Evolutionary conservation across 2,797 vertebrate genomes (phyloP).

Genomic region (Liasis olivaceus): DNA sequence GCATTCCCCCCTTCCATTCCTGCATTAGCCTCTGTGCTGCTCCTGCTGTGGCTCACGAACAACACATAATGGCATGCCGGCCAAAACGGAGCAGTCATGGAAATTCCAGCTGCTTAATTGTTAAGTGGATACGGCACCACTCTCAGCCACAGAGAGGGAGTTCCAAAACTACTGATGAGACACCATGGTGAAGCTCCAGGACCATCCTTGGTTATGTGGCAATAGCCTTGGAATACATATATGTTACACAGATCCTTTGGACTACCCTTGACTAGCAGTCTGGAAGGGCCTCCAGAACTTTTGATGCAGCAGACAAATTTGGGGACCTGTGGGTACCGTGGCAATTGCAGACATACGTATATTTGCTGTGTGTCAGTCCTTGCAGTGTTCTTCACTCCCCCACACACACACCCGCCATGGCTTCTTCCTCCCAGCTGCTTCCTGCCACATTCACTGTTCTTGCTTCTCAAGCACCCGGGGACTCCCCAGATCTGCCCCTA

Average conservation of each 20-base stretch:
- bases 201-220: no score
- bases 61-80: no score
- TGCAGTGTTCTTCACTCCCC: not conserved
- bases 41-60: no score
- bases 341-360: not conserved
- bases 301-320: fast-evolving
- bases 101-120: no score
- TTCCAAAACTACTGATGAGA: no score
- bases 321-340: not conserved
- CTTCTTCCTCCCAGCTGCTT: slow-evolving; percentile 46
- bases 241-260: not conserved
- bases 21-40: not conserved
- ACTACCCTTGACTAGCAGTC: not conserved
- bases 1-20: not conserved
- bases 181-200: no score
- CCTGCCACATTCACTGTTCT: slow-evolving; percentile 25
- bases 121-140: no score
- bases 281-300: not conserved
- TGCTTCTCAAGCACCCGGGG: slow-evolving; percentile 3
- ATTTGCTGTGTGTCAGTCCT: not conserved
- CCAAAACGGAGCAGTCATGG: no score
- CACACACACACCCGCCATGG: not conserved
- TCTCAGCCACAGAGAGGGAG: no score
- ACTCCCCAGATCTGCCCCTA: slow-evolving; percentile 6
- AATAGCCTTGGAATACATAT: not conserved